Conservation (phyloP, 30 jellyfish, hydroid and myxozoan genomes). For the Mastigias papua region DNA sequence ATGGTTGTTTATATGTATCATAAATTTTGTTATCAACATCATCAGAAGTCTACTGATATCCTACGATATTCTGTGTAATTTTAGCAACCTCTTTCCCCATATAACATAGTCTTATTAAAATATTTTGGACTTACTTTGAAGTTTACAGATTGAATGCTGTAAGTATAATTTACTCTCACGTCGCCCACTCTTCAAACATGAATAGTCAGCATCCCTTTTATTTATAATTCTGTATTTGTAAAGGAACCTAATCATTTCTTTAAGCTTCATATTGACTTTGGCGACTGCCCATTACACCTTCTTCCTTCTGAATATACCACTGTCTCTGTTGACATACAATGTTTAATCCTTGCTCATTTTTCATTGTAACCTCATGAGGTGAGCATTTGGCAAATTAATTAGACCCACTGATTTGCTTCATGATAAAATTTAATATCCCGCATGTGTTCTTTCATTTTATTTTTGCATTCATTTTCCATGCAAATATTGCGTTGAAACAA, state of each 20-base stretch:
- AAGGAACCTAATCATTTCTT: not conserved
- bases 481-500: not conserved
- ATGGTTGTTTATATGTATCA: not conserved
- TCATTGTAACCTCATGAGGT: not conserved
- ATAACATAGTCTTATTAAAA: too few relatives aligned
- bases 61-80: not conserved
- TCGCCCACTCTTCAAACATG: not conserved
- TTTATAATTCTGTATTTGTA: not conserved
- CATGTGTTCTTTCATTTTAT: not conserved
- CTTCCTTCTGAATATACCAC: not conserved
- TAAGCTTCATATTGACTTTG: not conserved
- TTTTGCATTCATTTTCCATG: not conserved
- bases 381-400: conserved; percentile 5
- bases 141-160: too few relatives aligned
- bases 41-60: not conserved
- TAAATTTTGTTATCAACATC: not conserved
- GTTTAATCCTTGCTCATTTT: conserved; percentile 1
- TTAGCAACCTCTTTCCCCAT: not conserved
- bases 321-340: conserved; percentile 3
- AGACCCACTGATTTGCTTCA: not conserved
- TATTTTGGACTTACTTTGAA: too few relatives aligned
- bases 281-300: not conserved
- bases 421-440: not conserved
- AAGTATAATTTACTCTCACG: not conserved
- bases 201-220: not conserved